Percentiles rank a stretch among this genome's conserved stretches.
Evolutionary conservation across 1,140 invertebrate species (phyloP).

Genomic region (Caerostris darwini): DNA sequence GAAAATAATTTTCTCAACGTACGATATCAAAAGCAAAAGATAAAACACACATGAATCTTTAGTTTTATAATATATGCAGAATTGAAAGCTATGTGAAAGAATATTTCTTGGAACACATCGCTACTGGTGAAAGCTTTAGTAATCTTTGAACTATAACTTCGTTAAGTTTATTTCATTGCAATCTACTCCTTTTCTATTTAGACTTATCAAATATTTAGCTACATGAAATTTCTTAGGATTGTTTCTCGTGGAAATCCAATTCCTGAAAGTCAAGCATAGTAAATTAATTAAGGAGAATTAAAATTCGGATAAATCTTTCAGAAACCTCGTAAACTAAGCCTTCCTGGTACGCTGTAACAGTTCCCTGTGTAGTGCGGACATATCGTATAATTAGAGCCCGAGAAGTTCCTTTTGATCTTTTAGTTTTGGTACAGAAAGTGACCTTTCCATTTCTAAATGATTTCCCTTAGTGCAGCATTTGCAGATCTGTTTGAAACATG

Average conservation of each 20-base stretch:
- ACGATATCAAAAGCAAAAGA: too few relatives aligned
- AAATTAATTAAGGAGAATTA: conserved; percentile 52
- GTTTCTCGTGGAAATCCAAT: neutral
- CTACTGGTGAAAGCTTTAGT: too few relatives aligned
- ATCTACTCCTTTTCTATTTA: too few relatives aligned
- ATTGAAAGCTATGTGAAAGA: too few relatives aligned
- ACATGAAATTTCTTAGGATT: neutral
- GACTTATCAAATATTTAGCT: too few relatives aligned
- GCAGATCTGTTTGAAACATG: neutral
- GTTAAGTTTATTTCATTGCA: too few relatives aligned
- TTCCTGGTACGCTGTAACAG: neutral
- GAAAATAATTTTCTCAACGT: too few relatives aligned
- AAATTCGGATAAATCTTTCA: conserved; percentile 38
- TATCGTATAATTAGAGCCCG: conserved; percentile 29
- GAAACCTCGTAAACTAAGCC: neutral
- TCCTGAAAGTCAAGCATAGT: neutral
- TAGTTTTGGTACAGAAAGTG: conserved; percentile 40
- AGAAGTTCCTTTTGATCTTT: conserved; percentile 38
- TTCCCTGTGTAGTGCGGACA: neutral
- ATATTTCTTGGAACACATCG: too few relatives aligned
- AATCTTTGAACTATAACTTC: too few relatives aligned
- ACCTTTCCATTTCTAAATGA: conserved; percentile 29
- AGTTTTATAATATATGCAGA: too few relatives aligned
- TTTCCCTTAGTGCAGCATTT: neutral
- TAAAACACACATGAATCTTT: too few relatives aligned